phyloP scores from a whole-genome alignment of 2,113 vertebrate species.

The Neolamprologus toae region DNA sequence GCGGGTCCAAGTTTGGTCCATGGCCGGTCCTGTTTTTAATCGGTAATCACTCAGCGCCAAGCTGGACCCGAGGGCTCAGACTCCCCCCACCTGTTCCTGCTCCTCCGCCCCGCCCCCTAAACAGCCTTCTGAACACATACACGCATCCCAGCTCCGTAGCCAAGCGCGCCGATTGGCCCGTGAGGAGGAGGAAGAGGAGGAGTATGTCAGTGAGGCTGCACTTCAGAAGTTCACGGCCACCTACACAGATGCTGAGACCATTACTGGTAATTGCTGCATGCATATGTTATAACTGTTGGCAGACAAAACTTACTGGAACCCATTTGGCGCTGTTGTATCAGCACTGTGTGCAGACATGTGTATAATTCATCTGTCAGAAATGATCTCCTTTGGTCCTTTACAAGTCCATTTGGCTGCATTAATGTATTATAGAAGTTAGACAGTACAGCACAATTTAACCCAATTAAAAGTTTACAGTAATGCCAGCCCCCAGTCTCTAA shows the following conservation, averaged over 20 bases:
- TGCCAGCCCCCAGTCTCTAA: background rate
- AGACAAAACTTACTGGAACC: background rate
- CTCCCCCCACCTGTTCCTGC: slow-evolving; percentile 74
- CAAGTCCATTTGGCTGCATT: background rate
- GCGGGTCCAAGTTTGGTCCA: slow-evolving; percentile 53
- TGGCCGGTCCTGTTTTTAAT: slow-evolving; percentile 77
- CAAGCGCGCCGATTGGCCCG: slow-evolving; percentile 63
- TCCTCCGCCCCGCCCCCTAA: slow-evolving; percentile 70
- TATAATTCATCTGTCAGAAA: background rate
- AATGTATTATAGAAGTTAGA: background rate
- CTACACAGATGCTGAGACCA: slow-evolving; percentile 93
- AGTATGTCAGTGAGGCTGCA: slow-evolving; percentile 80
- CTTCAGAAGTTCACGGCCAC: slow-evolving; percentile 60
- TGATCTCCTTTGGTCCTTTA: background rate
- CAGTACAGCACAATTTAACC: background rate
- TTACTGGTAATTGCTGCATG: slow-evolving; percentile 80
- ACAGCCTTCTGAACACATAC: slow-evolving; percentile 51
- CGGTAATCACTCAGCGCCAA: slow-evolving; percentile 86
- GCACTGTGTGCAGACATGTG: background rate
- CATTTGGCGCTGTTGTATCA: background rate
- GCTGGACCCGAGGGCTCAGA: slow-evolving; percentile 84
- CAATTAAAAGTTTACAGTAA: background rate
- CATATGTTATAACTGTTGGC: background rate
- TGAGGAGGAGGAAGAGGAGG: slow-evolving; percentile 75
- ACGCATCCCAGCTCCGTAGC: slow-evolving; percentile 38